Percentiles rank a stretch among this genome's conserved stretches.
These are phyloP conservation scores for Antheraea pernyi DNA, from an alignment of 1,140 invertebrate genomes.

Conservation along the genomic window DNA sequence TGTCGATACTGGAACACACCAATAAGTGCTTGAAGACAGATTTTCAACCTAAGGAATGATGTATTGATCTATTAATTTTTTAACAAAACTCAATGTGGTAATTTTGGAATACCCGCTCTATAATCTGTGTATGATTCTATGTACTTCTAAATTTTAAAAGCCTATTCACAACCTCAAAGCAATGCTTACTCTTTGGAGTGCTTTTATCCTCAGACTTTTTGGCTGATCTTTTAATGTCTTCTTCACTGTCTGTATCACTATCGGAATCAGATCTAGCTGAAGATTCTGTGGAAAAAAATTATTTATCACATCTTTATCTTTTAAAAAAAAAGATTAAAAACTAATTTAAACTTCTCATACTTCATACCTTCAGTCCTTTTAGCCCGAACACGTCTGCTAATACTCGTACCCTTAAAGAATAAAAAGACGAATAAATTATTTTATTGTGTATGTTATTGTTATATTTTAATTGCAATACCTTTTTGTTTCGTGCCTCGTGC, in stretches of 20 bases:
- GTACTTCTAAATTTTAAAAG: not conserved
- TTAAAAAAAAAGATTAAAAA: not conserved
- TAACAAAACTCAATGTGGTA: too few relatives aligned
- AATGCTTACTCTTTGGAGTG: constrained; percentile 50
- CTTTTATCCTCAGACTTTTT: constrained; percentile 66
- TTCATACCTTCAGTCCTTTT: constrained; percentile 83
- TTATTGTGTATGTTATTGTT: not conserved
- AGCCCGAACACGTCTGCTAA: constrained; percentile 80
- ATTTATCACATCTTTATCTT: constrained; percentile 13
- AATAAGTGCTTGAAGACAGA: too few relatives aligned
- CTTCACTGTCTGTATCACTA: constrained; percentile 81
- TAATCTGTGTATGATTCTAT: not conserved
- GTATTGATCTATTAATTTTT: too few relatives aligned
- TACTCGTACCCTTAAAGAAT: constrained; percentile 75
- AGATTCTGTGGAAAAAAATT: constrained; percentile 64
- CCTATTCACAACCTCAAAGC: not conserved
- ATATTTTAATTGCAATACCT: constrained; percentile 33
- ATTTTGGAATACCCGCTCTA: too few relatives aligned
- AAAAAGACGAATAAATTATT: not conserved
- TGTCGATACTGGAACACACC: too few relatives aligned
- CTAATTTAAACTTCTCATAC: constrained; percentile 4
- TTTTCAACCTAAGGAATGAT: too few relatives aligned
- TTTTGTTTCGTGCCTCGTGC: constrained; percentile 63
- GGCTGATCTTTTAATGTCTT: constrained; percentile 63
- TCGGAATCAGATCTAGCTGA: constrained; percentile 81